Conservation (phyloP, 2,113 vertebrate species). For the Alosa alosa region DNA sequence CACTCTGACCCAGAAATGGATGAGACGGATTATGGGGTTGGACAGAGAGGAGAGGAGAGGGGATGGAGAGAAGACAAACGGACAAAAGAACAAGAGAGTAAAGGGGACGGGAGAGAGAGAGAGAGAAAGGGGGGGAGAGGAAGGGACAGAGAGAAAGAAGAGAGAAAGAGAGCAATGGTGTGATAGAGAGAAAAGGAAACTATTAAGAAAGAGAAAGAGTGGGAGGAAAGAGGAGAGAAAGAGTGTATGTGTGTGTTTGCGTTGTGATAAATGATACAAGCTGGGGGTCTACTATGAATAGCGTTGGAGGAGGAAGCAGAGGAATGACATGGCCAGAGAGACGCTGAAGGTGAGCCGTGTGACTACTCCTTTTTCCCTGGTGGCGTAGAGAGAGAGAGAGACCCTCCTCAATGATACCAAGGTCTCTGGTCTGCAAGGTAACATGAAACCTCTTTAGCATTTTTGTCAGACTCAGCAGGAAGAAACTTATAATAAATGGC, state of each 20-base stretch:
- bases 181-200: conserved; percentile 7
- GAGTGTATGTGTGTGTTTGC: conserved; percentile 26
- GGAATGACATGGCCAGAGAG: conserved; percentile 40
- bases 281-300: conserved; percentile 73
- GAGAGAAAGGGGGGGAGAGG: background rate
- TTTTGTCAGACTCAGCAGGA: background rate
- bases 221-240: background rate
- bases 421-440: background rate
- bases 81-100: background rate
- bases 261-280: conserved; percentile 65
- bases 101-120: background rate
- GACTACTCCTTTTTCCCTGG: conserved; percentile 12
- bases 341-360: conserved; percentile 63
- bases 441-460: background rate
- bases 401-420: background rate
- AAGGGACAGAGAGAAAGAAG: background rate
- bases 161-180: conserved; percentile 10
- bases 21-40: conserved; percentile 49
- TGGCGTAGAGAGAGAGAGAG: background rate
- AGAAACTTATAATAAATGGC: background rate
- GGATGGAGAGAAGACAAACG: background rate
- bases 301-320: conserved; percentile 45
- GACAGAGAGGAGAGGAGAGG: background rate
- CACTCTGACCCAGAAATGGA: conserved; percentile 62
- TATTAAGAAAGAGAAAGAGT: no score